Base-by-base conservation (phyloP, 1,140 invertebrate species). In the Aporrectodea caliginosa region DNA sequence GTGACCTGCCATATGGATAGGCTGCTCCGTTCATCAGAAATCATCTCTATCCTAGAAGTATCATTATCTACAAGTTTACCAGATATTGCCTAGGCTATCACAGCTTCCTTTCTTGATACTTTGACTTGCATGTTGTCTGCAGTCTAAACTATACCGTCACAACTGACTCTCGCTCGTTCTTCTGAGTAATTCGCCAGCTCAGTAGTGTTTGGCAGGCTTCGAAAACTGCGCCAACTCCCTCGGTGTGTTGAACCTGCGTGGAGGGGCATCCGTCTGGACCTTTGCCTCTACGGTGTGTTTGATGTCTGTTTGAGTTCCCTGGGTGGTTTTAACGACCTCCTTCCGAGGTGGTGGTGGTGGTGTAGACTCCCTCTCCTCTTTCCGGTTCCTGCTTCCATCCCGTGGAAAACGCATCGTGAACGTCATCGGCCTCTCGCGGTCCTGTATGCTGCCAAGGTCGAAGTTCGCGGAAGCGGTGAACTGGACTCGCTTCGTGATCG, bases 401-500 rank as follows among this genome's bases (percentile, higher is more conserved):
- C 22, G 6, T 22, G 43, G 43, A 6, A 12, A 22, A 22, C 43
- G 6, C 43, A 22, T 58, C 43, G 43, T 58, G 43, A 22, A 58
- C 43, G 43, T 12, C 6, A 22, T 6, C 43, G 22, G 43, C 22
- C 22, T 58, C 43, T 58, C 43, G 6, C 22, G 43, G 43, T 58
- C 43, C 43, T 58, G 43, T 6, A 58, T 58, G 43, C 43, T 58
- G 43, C 75, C 75, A 14, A 76, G n/a, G n/a, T 76, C 29, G 43
- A 35, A 31, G 27, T 43, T 16, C 12, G 32, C 75, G 12, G 75
- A 35, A 1, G 1, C 29, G 33, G 29, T 35, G 34, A 79, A 77
- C 27, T 76, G 33, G 6, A 77, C 33, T 71, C 43, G 35, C 76
- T 75, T 79, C 16, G 34, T 32, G 31, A 78, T 71, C 30, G 75